Base-by-base conservation (phyloP, 2,113 vertebrate species). In the Rhinichthys klamathensis region DNA sequence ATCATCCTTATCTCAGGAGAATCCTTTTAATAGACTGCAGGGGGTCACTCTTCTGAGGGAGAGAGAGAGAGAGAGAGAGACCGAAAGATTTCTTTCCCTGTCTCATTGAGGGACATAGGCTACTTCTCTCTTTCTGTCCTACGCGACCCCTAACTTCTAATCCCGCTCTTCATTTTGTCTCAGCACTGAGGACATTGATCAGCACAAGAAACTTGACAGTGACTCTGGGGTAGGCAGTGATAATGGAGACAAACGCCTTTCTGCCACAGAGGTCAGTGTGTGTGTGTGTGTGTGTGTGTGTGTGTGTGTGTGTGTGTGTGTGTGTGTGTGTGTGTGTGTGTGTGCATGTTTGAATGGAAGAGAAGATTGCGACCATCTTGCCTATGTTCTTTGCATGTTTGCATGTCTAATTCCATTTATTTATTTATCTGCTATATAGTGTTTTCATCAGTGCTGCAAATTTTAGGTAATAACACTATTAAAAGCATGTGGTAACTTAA, bases 161-260 rank as follows among this genome's bases (percentile, higher is more conserved):
- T 9, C 23, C 38, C 56, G 12, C 49, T 30, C 16, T 15, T 74
- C 35, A 72, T 60, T 77, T n/a, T 51, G 35, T 83, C 35, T 82
- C 91, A 96, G 96, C 89, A 95, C 94, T 80, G 95, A 97, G 93
- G 97, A 96, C 85, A 92, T 97, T 85, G 95, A 95, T 90, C 94
- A 93, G 91, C 96, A 95, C 92, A 96, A 96, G 94, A 98, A 98
- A 89, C 94, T 93, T 72, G 97, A 99, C 93, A 97, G 96, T 1
- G 97, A 99, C 91, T 99, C 97, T 0, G 97, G 97, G 63, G 95
- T 99, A 70, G 97, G 97, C 89, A 98, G 97, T 82, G 97, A 98
- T 91, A 98, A 97, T 73, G 97, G 97, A 56, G 97, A 98, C 91
- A 99, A 98, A 88, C 95, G 97, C 56, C 96, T 98, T 67, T 99